Evolutionary conservation across 1,140 invertebrate genomes (phyloP).

Genomic region (Leptinotarsa defecta): DNA sequence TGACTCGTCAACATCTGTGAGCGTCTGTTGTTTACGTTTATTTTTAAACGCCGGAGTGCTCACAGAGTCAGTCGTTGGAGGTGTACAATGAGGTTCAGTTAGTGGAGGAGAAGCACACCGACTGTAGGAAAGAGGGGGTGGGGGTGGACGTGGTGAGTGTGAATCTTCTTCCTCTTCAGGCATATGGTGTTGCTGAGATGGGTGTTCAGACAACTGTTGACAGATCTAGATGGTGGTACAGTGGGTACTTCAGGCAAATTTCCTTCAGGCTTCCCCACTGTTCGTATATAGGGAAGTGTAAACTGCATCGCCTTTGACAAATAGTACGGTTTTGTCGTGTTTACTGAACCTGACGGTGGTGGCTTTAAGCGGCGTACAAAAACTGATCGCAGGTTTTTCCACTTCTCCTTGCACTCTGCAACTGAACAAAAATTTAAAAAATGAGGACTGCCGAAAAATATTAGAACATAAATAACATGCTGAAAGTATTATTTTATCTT

Average conservation of each 20-base stretch:
- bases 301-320: slow-evolving; percentile 29
- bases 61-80: too few species aligned
- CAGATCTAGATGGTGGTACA: background rate
- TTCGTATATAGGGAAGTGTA: slow-evolving; percentile 24
- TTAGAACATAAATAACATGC: too few species aligned
- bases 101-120: background rate
- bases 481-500: too few species aligned
- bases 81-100: too few species aligned
- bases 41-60: too few species aligned
- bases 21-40: too few species aligned
- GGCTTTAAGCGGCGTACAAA: slow-evolving; percentile 28
- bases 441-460: too few species aligned
- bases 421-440: slow-evolving; percentile 22
- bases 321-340: slow-evolving; percentile 27
- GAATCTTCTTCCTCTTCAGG: background rate
- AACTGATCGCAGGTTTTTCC: slow-evolving; percentile 26
- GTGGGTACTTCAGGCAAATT: slow-evolving; percentile 16
- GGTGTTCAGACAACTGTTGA: too few species aligned
- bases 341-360: slow-evolving; percentile 22
- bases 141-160: background rate
- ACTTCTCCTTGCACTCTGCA: slow-evolving; percentile 32
- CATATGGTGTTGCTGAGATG: slow-evolving; percentile 10
- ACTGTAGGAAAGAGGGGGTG: background rate
- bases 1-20: too few species aligned
- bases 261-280: slow-evolving; percentile 11